These are phyloP conservation scores for Scrobipalpa atriplicella DNA, from an alignment of 2,888 invertebrate genomes.

Conservation along the genomic window DNA sequence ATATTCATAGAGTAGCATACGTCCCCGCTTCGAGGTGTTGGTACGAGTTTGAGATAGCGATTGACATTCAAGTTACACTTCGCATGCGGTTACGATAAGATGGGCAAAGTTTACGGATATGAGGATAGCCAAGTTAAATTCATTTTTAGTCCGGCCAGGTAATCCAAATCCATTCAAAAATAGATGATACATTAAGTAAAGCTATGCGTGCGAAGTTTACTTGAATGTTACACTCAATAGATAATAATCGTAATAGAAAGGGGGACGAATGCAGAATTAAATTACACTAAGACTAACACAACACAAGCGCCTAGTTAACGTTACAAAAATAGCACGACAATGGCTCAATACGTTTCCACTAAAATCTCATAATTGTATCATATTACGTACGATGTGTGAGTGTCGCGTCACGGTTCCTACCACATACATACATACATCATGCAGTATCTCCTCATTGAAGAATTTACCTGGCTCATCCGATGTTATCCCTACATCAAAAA, in stretches of 20 bases:
- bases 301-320: slow-evolving; percentile 76
- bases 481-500: slow-evolving; percentile 58
- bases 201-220: background rate
- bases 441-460: slow-evolving; percentile 9
- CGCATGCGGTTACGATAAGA: background rate
- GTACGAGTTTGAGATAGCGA: background rate
- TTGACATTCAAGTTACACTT: background rate
- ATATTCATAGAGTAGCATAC: slow-evolving; percentile 54
- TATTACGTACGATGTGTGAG: slow-evolving; percentile 66
- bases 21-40: slow-evolving; percentile 47
- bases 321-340: slow-evolving; percentile 77
- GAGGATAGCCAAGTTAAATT: background rate
- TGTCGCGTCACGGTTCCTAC: slow-evolving; percentile 53
- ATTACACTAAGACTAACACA: slow-evolving; percentile 73
- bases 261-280: slow-evolving; percentile 53
- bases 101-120: background rate
- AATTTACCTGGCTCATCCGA: slow-evolving; percentile 40
- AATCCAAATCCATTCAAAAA: background rate
- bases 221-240: background rate
- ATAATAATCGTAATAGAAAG: slow-evolving; percentile 37
- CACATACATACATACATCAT: background rate
- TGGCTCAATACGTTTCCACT: slow-evolving; percentile 72
- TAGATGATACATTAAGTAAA: background rate
- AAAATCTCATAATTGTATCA: slow-evolving; percentile 69
- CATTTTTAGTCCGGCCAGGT: background rate